Evolutionary conservation across 2,888 invertebrate species (phyloP).

Genomic region (Chrysina gloriosa): DNA sequence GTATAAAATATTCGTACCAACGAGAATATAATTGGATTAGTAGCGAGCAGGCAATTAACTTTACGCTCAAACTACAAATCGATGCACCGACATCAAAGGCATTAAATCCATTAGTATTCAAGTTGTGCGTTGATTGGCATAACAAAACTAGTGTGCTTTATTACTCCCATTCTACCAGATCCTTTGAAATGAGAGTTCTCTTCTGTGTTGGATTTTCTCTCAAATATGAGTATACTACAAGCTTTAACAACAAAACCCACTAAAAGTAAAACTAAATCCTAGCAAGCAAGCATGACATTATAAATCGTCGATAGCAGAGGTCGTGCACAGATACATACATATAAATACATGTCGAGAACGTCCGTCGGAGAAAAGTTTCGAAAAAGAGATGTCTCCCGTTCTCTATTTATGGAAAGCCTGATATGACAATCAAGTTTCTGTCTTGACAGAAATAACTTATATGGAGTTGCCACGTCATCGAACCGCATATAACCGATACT

Average conservation of each 20-base stretch:
- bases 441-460: conserved; percentile 35
- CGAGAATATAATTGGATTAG: not conserved
- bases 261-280: conserved; percentile 11
- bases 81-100: not conserved
- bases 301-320: not conserved
- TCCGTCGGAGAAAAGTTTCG: not conserved
- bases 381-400: conserved; percentile 9
- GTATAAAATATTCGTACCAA: not conserved
- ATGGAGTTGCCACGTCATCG: conserved; percentile 35
- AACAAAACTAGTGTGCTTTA: too few relatives aligned
- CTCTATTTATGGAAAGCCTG: conserved; percentile 17
- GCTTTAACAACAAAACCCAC: conserved; percentile 1
- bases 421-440: conserved; percentile 38
- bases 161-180: too few relatives aligned
- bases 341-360: not conserved
- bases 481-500: conserved; percentile 44
- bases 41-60: not conserved
- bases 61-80: not conserved
- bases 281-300: not conserved
- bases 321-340: too few relatives aligned
- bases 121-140: not conserved
- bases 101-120: not conserved
- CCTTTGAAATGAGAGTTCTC: too few relatives aligned
- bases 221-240: not conserved
- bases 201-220: too few relatives aligned